A percentile compares a stretch with the other conserved stretches of the same genome.
phyloP scores from a whole-genome alignment of 2,113 vertebrate species.

The Campylomormyrus tamandua region DNA sequence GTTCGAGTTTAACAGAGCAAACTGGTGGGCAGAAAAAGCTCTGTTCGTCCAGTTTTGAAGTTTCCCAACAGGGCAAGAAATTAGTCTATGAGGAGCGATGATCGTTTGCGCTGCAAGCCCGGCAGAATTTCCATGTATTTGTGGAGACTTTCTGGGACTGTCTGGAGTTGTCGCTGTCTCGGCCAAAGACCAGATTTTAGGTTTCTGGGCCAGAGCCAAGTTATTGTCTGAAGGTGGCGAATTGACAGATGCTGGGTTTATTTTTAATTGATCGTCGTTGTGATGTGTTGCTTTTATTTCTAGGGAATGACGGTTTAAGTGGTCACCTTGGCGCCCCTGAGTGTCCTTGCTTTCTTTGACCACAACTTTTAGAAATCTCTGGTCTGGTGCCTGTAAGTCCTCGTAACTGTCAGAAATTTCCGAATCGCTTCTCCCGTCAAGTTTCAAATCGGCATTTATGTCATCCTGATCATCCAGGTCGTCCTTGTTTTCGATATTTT shows the following conservation, averaged over 20 bases:
- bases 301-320: conserved; percentile 50
- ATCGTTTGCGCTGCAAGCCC: conserved; percentile 54
- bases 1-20: conserved; percentile 84
- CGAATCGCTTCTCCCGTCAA: conserved; percentile 78
- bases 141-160: conserved; percentile 82
- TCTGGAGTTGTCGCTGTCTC: conserved; percentile 95
- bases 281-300: conserved; percentile 59
- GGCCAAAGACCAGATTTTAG: conserved; percentile 97
- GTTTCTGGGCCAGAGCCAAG: conserved; percentile 72
- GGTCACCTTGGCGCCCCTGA: conserved; percentile 49
- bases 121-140: conserved; percentile 57
- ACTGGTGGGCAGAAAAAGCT: conserved; percentile 78
- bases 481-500: conserved; percentile 83
- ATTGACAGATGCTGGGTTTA: conserved; percentile 57
- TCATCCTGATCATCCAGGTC: conserved; percentile 76
- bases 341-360: conserved; percentile 62
- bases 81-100: conserved; percentile 76
- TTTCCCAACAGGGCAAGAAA: conserved; percentile 84
- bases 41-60: conserved; percentile 86
- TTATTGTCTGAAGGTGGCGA: conserved; percentile 73
- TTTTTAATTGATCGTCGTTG: conserved; percentile 58
- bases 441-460: conserved; percentile 79
- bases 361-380: conserved; percentile 72
- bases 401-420: conserved; percentile 86
- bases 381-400: conserved; percentile 76